Evolutionary conservation across 2,797 vertebrate species (phyloP).

Genomic region (Saxicola maurus): DNA sequence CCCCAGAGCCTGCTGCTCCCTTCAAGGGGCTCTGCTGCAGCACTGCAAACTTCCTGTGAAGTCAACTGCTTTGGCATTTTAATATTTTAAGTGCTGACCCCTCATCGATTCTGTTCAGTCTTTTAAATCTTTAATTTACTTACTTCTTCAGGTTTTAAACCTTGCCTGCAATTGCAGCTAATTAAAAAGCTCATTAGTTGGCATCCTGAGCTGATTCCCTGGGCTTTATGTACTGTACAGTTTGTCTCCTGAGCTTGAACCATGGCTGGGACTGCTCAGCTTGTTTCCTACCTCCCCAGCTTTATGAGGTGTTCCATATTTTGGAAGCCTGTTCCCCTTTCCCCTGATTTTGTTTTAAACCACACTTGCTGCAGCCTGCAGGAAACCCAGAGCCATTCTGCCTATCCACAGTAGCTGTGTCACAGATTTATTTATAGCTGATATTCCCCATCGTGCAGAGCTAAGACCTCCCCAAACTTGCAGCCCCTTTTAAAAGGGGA

Average conservation of each 20-base stretch:
- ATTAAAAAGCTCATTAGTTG: constrained; percentile 63
- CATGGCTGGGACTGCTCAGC: background rate
- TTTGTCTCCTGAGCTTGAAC: background rate
- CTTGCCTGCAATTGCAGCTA: constrained; percentile 28
- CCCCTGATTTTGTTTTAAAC: background rate
- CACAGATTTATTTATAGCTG: background rate
- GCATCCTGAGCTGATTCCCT: constrained; percentile 35
- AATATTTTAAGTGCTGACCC: constrained; percentile 36
- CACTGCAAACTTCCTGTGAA: background rate
- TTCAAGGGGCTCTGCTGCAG: background rate
- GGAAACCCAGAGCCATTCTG: background rate
- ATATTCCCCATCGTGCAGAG: background rate
- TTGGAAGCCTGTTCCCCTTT: background rate
- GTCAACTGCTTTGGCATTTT: background rate
- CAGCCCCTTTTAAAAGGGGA: background rate
- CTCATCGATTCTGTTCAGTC: constrained; percentile 24
- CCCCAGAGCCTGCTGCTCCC: background rate
- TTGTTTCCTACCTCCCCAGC: constrained; percentile 21
- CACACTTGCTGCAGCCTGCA: background rate
- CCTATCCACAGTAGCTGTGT: background rate
- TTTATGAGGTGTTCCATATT: constrained; percentile 57
- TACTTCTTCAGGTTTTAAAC: constrained; percentile 55
- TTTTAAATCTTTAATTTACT: constrained; percentile 57
- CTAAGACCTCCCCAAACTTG: background rate
- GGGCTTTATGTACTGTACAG: constrained; percentile 1